phyloP scores from a whole-genome alignment of 2,797 vertebrate species.

The Triplophysa yarkandensis region DNA sequence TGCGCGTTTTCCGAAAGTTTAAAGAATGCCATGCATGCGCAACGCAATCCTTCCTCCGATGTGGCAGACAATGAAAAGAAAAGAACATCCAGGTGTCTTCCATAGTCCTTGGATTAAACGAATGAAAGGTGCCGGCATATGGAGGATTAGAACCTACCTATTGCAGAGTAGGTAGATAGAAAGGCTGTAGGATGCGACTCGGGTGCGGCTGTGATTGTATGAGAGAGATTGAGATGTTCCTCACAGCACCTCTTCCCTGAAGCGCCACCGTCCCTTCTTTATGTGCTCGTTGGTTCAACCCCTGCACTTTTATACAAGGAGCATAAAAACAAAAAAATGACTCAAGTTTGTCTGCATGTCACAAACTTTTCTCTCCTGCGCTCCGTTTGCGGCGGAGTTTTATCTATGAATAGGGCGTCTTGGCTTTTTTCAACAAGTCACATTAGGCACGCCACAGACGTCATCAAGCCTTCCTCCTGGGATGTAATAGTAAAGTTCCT shows the following conservation, averaged over 20 bases:
- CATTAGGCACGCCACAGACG: slow-evolving; percentile 98
- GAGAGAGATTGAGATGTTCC: slow-evolving; percentile 72
- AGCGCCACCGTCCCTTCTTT: slow-evolving; percentile 80
- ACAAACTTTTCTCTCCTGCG: slow-evolving; percentile 85
- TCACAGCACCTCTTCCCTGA: slow-evolving; percentile 79
- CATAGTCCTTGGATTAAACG: slow-evolving; percentile 43
- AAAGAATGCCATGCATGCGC: slow-evolving; percentile 48
- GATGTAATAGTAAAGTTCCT: slow-evolving; percentile 92
- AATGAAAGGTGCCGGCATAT: slow-evolving; percentile 38
- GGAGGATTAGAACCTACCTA: slow-evolving; percentile 74
- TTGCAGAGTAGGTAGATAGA: slow-evolving; percentile 69
- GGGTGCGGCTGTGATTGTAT: slow-evolving; percentile 72
- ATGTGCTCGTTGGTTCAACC: slow-evolving; percentile 77
- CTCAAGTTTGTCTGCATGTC: slow-evolving; percentile 79
- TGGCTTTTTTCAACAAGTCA: slow-evolving; percentile 85
- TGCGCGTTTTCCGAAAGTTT: slow-evolving; percentile 63
- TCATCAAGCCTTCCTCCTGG: slow-evolving; percentile 98
- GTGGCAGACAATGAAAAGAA: slow-evolving; percentile 53
- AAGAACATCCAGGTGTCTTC: slow-evolving; percentile 34
- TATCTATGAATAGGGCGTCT: slow-evolving; percentile 88
- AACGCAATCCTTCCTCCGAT: slow-evolving; percentile 57
- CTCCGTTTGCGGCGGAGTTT: slow-evolving; percentile 91
- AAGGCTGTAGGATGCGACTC: slow-evolving; percentile 71
- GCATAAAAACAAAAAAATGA: slow-evolving; percentile 56
- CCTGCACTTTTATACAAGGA: slow-evolving; percentile 76